Conservation (phyloP, 2,113 vertebrate genomes). For the Cololabis saira region DNA sequence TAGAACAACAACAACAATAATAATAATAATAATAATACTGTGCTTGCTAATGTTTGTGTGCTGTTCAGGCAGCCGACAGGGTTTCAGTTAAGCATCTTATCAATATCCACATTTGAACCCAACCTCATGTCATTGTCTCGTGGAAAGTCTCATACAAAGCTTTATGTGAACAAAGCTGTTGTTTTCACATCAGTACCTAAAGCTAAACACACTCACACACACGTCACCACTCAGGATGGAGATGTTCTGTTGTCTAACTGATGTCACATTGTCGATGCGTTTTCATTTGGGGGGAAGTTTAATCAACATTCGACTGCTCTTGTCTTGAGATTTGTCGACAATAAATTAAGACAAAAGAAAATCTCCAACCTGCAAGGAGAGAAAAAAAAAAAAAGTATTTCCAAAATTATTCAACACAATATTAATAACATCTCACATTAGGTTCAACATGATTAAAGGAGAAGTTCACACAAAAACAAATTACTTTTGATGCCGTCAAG, state of each 20-base stretch:
- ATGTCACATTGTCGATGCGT: conserved; percentile 18
- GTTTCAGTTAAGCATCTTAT: neutral
- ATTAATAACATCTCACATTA: conserved; percentile 67
- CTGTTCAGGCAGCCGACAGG: conserved; percentile 13
- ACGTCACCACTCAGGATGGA: conserved; percentile 10
- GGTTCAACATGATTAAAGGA: conserved; percentile 2
- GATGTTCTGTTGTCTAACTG: neutral
- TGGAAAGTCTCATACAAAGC: conserved; percentile 33
- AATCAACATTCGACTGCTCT: neutral
- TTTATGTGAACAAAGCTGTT: conserved; percentile 28
- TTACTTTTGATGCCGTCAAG: neutral
- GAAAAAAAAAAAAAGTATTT: neutral
- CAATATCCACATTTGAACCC: conserved; percentile 4
- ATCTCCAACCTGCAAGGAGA: neutral
- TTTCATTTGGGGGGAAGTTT: neutral
- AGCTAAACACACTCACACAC: conserved; percentile 39
- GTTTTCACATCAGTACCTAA: conserved; percentile 55
- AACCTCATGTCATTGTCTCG: neutral
- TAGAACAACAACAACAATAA: conserved; percentile 75
- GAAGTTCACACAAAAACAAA: conserved; percentile 11
- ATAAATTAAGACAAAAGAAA: conserved; percentile 1
- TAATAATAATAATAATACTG: conserved; percentile 36
- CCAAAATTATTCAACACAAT: neutral
- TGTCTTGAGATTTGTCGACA: neutral
- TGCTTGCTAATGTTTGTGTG: conserved; percentile 36